These are phyloP conservation scores for Argya squamiceps DNA, from an alignment of 2,797 vertebrate genomes.

Conservation along the genomic window DNA sequence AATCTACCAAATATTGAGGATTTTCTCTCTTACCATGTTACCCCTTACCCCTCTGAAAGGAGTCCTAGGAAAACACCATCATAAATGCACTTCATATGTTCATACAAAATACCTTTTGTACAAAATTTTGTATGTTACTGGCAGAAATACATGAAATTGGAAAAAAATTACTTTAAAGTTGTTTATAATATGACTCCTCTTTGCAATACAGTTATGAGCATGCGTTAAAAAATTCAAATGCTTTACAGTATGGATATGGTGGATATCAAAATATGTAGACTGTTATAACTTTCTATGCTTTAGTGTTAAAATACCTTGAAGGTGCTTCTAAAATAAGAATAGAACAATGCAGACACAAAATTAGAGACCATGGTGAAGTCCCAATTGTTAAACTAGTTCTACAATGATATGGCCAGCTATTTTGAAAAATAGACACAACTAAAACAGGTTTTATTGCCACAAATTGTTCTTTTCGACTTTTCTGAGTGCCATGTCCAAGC, in stretches of 20 bases:
- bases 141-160: background rate
- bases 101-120: background rate
- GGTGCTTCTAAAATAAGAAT: background rate
- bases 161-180: background rate
- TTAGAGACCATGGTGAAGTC: background rate
- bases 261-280: background rate
- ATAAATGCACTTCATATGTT: background rate
- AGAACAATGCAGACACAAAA: background rate
- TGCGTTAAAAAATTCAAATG: background rate
- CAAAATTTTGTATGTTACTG: background rate
- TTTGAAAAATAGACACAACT: background rate
- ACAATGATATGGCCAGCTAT: background rate
- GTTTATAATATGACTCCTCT: background rate
- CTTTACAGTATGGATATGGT: background rate
- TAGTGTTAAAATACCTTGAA: background rate
- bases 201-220: background rate
- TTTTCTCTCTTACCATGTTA: background rate
- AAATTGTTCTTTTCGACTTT: background rate
- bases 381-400: background rate
- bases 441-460: background rate
- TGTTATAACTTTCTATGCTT: background rate
- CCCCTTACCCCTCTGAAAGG: background rate
- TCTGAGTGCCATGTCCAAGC: background rate
- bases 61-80: background rate
- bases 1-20: background rate